Base-by-base conservation (phyloP, 2,113 vertebrate species). In the Agapornis roseicollis region DNA sequence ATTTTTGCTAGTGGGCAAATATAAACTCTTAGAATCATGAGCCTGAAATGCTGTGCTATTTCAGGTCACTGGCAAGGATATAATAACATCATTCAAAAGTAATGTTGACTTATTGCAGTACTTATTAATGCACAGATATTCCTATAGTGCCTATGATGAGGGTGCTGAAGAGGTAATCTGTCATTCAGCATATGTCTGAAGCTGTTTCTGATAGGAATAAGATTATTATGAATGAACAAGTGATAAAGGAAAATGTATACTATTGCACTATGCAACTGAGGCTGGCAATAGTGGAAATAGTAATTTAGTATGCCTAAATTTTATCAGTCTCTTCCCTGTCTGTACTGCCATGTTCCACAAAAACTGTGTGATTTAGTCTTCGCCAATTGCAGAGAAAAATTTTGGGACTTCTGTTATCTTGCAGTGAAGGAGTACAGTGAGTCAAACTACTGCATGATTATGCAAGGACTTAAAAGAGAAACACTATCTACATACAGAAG, bases 401-500 rank as follows among this genome's bases (percentile, higher is more conserved):
- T 15, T 20, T 1, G 20, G 27, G 19, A n/a, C 19, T 73, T 42
- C 35, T 1, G 1, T 65, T 86, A 37, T 16, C 58, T 77, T 65
- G 16, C 41, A 41, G 6, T 13, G 33, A 13, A 13, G 33, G 15
- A 5, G 1, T 58, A 56, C 44, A 49, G 14, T 4, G 24, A 70
- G 22, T 64, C n/a, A 79, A 81, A 68, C 37, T 71, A 17, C 65
- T 71, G 22, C 23, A 13, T 22, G 66, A 22, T 46, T 53, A 28
- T 60, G 42, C 19, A 58, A 79, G 19, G 42, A 8, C 52, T 89
- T 80, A 50, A 35, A 56, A 73, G 39, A 70, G 25, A 13, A 0
- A 1, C 8, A 6, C 15, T 4, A 0, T 33, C n/a, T 66, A 12
- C 10, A 9, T 5, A 15, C 9, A 46, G 53, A 58, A 15, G 11